Evolutionary conservation across 2,797 vertebrate genomes (phyloP).

Genomic region (Xenops minutus): DNA sequence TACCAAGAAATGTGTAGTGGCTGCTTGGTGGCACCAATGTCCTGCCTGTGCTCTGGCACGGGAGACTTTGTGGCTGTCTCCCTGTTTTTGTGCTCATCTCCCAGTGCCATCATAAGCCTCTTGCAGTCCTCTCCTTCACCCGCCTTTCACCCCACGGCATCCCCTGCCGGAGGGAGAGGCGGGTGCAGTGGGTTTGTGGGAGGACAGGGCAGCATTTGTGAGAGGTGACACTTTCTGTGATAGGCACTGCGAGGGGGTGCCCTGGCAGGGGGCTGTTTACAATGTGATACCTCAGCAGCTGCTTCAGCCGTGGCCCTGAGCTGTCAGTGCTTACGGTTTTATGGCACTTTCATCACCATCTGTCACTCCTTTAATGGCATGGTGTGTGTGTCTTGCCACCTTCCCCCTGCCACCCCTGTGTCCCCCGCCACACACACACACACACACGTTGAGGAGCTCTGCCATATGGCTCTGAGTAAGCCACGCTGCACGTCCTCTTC

Average conservation of each 20-base stretch:
- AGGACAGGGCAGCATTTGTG: neutral
- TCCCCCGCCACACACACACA: neutral
- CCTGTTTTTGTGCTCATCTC: neutral
- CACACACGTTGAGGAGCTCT: neutral
- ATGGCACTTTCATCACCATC: slow-evolving; percentile 59
- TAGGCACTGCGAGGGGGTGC: neutral
- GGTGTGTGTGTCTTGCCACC: neutral
- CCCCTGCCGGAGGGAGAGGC: accelerated
- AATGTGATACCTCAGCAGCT: slow-evolving; percentile 53
- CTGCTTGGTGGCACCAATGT: neutral
- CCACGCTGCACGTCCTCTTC: neutral
- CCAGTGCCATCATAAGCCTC: neutral
- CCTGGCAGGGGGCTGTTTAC: neutral
- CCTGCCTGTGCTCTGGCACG: accelerated
- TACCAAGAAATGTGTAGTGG: neutral
- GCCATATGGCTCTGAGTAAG: neutral
- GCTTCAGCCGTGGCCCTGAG: neutral
- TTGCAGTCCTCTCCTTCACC: accelerated
- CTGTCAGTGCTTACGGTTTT: slow-evolving; percentile 38
- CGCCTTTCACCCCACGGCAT: accelerated
- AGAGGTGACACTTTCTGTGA: neutral
- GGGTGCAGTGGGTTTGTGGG: neutral
- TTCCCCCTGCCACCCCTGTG: neutral
- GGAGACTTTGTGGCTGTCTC: neutral
- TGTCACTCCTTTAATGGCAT: slow-evolving; percentile 43